phyloP scores from a whole-genome alignment of 2,113 vertebrate genomes.

The Pseudorasbora parva region DNA sequence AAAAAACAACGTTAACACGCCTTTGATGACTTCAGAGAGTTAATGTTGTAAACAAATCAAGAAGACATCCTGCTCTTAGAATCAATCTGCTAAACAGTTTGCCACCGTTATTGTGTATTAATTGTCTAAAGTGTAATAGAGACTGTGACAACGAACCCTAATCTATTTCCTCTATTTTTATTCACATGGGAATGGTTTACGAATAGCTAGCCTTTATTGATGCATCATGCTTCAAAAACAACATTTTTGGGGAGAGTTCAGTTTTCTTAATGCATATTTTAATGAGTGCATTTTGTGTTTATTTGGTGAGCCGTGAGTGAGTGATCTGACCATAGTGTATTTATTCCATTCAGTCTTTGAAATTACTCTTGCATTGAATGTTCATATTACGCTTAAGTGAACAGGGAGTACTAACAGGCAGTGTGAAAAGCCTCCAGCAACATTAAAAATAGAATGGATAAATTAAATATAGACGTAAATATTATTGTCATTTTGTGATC shows the following conservation, averaged over 20 bases:
- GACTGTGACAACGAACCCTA: background rate
- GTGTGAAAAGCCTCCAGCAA: background rate
- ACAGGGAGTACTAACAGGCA: slow-evolving; percentile 25
- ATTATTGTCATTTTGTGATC: background rate
- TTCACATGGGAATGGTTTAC: background rate
- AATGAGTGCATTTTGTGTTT: background rate
- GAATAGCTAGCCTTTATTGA: background rate
- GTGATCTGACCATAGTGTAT: slow-evolving; percentile 6
- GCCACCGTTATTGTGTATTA: too few relatives aligned
- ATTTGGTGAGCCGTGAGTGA: background rate
- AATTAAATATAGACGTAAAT: slow-evolving; percentile 6
- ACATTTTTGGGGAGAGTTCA: background rate
- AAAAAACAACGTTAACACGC: too few relatives aligned
- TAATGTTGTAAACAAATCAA: too few relatives aligned
- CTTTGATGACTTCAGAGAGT: too few relatives aligned
- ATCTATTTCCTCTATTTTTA: background rate
- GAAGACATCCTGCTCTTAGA: too few relatives aligned
- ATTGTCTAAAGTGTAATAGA: background rate
- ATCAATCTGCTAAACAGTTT: background rate
- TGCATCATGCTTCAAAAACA: background rate
- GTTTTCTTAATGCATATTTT: background rate
- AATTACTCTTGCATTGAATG: slow-evolving; percentile 7
- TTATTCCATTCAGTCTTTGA: slow-evolving; percentile 18
- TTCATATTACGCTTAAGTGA: slow-evolving; percentile 56
- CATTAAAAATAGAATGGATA: slow-evolving; percentile 16